These are phyloP conservation scores for Eubasilissa splendida DNA, from an alignment of 2,888 invertebrate genomes.

Conservation along the genomic window DNA sequence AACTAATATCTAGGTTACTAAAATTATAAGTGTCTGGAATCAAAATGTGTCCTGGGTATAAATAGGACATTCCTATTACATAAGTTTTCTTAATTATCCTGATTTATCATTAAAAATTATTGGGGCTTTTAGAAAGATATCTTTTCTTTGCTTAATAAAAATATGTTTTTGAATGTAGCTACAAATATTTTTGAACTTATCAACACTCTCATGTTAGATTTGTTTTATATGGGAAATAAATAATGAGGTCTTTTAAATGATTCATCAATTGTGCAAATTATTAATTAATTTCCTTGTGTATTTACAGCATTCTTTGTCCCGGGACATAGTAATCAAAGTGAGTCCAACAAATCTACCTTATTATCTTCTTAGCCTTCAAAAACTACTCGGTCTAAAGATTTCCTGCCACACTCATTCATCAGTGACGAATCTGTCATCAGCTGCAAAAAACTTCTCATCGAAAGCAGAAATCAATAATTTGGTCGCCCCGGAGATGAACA, in stretches of 20 bases:
- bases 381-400: constrained; percentile 70
- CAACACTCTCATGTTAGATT: too few relatives aligned
- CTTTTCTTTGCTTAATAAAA: background rate
- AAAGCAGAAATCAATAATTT: constrained; percentile 59
- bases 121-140: background rate
- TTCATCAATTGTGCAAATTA: too few relatives aligned
- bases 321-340: constrained; percentile 78
- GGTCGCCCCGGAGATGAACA: constrained; percentile 67
- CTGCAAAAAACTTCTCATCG: constrained; percentile 61
- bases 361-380: constrained; percentile 76
- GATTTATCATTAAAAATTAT: background rate
- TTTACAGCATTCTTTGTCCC: constrained; percentile 66
- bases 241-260: too few relatives aligned
- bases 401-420: constrained; percentile 78
- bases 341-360: constrained; percentile 79
- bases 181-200: too few relatives aligned
- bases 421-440: constrained; percentile 65
- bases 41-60: too few relatives aligned
- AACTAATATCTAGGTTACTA: too few relatives aligned
- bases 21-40: too few relatives aligned
- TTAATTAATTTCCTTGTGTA: background rate
- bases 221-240: too few relatives aligned
- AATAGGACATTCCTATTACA: too few relatives aligned
- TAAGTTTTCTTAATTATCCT: too few relatives aligned
- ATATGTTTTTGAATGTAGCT: background rate